Evolutionary conservation across 2,888 invertebrate species (phyloP).

Genomic region (Gymnoscelis rufifasciata): DNA sequence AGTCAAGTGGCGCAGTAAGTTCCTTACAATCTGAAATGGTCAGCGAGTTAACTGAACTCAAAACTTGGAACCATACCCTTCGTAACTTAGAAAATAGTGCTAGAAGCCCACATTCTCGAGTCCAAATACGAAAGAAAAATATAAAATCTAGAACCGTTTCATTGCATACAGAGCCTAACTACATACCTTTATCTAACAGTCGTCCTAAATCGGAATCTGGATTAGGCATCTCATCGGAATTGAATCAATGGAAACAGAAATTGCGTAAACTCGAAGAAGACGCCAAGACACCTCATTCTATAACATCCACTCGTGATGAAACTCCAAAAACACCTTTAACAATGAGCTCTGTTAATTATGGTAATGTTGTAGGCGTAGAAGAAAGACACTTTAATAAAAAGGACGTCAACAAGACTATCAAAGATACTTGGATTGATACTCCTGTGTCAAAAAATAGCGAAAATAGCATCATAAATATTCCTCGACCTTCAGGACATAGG

Average conservation of each 20-base stretch:
- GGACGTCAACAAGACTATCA: neutral
- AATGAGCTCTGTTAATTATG: neutral
- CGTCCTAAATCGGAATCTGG: conserved; percentile 17
- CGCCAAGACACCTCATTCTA: conserved; percentile 5
- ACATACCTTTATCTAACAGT: neutral
- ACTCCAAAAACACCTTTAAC: conserved; percentile 3
- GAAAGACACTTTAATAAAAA: neutral
- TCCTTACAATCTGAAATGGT: neutral
- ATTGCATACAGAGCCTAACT: conserved; percentile 12
- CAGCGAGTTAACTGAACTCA: conserved; percentile 9
- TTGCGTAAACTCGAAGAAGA: conserved; percentile 14
- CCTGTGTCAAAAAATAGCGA: neutral
- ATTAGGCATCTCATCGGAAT: conserved; percentile 10
- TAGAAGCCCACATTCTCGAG: conserved; percentile 1
- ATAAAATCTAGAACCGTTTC: conserved; percentile 12
- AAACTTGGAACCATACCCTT: conserved; percentile 10
- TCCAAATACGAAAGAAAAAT: conserved; percentile 4
- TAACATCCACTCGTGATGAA: neutral
- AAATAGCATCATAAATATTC: neutral
- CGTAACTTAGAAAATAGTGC: conserved; percentile 13
- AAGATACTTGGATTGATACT: neutral
- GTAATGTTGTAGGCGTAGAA: too few species aligned
- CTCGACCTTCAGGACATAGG: conserved; percentile 6
- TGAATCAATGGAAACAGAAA: conserved; percentile 15
- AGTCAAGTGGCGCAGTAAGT: neutral